Evolutionary conservation across 2,888 invertebrate species (phyloP).

Genomic region (Orchestes rusci): DNA sequence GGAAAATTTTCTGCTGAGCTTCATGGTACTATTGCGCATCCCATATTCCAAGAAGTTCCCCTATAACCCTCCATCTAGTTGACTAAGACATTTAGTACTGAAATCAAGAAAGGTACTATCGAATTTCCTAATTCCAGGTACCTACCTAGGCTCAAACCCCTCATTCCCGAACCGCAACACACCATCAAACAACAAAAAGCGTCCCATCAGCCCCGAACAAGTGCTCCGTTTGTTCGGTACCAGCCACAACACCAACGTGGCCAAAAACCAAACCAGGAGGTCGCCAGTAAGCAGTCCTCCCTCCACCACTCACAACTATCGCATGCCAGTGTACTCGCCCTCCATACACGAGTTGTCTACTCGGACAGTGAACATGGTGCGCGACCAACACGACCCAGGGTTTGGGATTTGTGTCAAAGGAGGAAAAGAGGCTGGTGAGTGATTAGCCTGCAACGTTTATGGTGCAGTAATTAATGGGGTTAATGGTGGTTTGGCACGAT

Average conservation of each 20-base stretch:
- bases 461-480: too few relatives aligned
- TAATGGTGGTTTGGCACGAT: too few relatives aligned
- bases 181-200: slow-evolving; percentile 58
- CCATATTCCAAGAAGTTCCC: too few relatives aligned
- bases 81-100: too few relatives aligned
- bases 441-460: too few relatives aligned
- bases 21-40: too few relatives aligned
- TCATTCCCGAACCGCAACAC: slow-evolving; percentile 41
- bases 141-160: slow-evolving; percentile 65
- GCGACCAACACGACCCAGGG: slow-evolving; percentile 76
- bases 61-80: too few relatives aligned
- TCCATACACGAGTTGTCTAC: slow-evolving; percentile 70
- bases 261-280: slow-evolving; percentile 38
- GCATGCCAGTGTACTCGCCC: slow-evolving; percentile 39
- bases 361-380: slow-evolving; percentile 77
- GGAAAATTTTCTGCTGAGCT: too few relatives aligned
- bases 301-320: slow-evolving; percentile 47
- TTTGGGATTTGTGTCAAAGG: slow-evolving; percentile 90
- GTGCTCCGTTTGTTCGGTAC: slow-evolving; percentile 41
- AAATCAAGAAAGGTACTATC: too few relatives aligned
- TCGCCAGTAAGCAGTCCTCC: slow-evolving; percentile 67
- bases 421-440: slow-evolving; percentile 77
- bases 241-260: slow-evolving; percentile 19
- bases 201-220: slow-evolving; percentile 81
- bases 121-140: slow-evolving; percentile 42